Base-by-base conservation (phyloP, 2,888 invertebrate genomes). In the Leptopilina myrica region DNA sequence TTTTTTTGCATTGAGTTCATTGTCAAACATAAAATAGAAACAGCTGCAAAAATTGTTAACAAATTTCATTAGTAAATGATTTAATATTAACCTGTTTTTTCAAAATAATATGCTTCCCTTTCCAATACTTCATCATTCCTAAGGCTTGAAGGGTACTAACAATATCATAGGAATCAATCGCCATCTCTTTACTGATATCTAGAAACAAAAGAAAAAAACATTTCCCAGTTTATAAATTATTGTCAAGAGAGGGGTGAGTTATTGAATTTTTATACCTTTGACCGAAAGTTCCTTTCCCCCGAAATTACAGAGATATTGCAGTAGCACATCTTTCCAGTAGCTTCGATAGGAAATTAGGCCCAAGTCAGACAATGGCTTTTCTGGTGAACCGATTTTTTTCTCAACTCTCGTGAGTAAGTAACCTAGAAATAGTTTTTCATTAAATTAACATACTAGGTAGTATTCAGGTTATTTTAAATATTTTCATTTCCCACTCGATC, bases 81-180 rank as follows among this genome's bases (percentile, higher is more conserved):
- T n/a, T n/a, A n/a, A n/a, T 20, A 84, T 92, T 90, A 87, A 96
- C 97, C 95, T 97, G 97, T 92, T 97, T 97, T 92, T 98, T 98
- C 77, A 99, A 94, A 76, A 99, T 97, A 87, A 99, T 97, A 92
- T 99, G 99, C 92, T 98, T 98, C 81, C 98, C 98, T 92, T 99
- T 99, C 98, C 99, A 99, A 92, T 99, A 99, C 92, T 99, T 99
- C 95, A 99, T 96, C 94, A 99, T 97, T 8, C 98, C 98, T 84
- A 99, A 93, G 20, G 98, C 98, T 89, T 99, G 98, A 64, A 99
- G 93, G 5, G 99, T 99, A 84, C 98, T 98, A 40, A 99, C 98
- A 82, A 99, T 98, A 92, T 99, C 99, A 90, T 98, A 98, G 1
- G 98, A 97, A 88, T 98, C 98, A 85, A 99, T 98, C 20, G 98